phyloP scores from a whole-genome alignment of 2,113 vertebrate genomes.

The Salvelinus sp. region DNA sequence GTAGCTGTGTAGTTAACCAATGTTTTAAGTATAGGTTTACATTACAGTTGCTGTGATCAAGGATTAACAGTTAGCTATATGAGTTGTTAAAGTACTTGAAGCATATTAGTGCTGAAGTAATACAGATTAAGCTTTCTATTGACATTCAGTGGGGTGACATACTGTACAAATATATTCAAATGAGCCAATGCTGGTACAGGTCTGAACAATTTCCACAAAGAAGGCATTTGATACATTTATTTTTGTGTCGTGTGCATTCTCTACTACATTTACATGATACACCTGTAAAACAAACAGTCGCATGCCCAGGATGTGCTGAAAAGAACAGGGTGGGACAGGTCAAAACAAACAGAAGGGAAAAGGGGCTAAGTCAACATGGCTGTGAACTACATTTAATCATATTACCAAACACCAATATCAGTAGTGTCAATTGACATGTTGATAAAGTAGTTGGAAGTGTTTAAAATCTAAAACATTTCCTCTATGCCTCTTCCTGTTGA shows the following conservation, averaged over 20 bases:
- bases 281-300: neutral
- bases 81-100: constrained; percentile 9
- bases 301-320: neutral
- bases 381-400: neutral
- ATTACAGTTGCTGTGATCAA: constrained; percentile 36
- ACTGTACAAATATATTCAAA: constrained; percentile 38
- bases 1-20: constrained; percentile 15
- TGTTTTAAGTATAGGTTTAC: constrained; percentile 26
- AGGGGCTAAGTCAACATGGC: neutral
- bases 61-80: constrained; percentile 6
- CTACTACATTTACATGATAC: constrained; percentile 46
- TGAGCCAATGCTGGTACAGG: constrained; percentile 48
- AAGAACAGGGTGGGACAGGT: constrained; percentile 21
- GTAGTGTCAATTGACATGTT: neutral
- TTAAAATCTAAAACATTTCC: neutral
- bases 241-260: constrained; percentile 47
- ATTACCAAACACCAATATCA: neutral
- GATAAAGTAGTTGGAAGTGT: too few relatives aligned
- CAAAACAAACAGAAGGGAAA: neutral
- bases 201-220: constrained; percentile 46
- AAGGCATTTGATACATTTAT: constrained; percentile 57
- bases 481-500: too few relatives aligned
- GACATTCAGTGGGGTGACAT: constrained; percentile 61
- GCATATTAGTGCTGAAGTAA: constrained; percentile 43
- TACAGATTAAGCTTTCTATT: constrained; percentile 39